Conservation (phyloP, 2,888 invertebrate genomes). For the Branchellion lobata region DNA sequence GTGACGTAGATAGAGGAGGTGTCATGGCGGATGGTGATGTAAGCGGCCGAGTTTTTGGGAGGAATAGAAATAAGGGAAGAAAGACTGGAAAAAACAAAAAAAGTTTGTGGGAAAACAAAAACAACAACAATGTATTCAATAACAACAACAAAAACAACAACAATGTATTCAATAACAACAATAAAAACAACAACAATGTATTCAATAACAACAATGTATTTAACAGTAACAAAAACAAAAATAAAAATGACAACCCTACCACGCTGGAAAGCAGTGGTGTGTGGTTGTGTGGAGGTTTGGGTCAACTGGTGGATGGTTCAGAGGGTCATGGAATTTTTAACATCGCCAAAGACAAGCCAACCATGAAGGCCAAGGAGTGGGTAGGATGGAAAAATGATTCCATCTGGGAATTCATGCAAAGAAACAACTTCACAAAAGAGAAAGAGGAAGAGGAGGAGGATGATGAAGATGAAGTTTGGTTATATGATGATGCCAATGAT, state of each 20-base stretch:
- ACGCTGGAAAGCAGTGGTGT: too few species aligned
- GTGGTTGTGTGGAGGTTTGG: conserved; percentile 73
- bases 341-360: conserved; percentile 67
- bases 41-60: background rate
- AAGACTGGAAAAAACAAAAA: background rate
- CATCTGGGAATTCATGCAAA: conserved; percentile 2
- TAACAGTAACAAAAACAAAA: conserved; percentile 2
- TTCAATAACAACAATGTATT: background rate
- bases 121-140: background rate
- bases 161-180: too few species aligned
- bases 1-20: background rate
- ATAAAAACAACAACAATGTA: too few species aligned
- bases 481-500: too few species aligned
- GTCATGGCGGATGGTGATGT: background rate
- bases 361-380: conserved; percentile 71
- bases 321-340: conserved; percentile 76
- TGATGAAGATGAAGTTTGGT: background rate
- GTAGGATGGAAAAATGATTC: conserved; percentile 75
- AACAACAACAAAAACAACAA: background rate
- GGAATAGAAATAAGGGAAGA: background rate
- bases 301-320: conserved; percentile 79
- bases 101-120: background rate
- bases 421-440: background rate
- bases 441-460: too few species aligned
- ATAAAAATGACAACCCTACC: background rate